These are phyloP conservation scores for Cylas formicarius DNA, from an alignment of 1,140 invertebrate genomes.

Conservation along the genomic window DNA sequence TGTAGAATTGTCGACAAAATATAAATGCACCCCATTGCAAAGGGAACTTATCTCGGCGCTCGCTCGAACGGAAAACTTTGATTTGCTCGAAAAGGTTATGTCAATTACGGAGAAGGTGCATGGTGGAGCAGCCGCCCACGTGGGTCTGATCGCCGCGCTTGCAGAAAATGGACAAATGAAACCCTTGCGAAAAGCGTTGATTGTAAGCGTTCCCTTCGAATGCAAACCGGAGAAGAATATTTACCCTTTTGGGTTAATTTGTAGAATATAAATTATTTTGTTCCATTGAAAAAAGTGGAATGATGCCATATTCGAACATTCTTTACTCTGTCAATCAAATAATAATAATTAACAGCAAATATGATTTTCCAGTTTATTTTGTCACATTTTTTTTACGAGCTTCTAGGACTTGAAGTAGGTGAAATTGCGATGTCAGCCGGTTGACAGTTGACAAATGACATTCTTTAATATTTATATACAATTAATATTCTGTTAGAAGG, in stretches of 20 bases:
- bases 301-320: no score
- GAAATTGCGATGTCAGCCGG: no score
- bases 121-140: constrained; percentile 41
- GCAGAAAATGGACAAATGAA: constrained; percentile 47
- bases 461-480: no score
- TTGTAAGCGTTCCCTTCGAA: constrained; percentile 28
- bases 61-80: constrained; percentile 37
- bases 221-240: not conserved
- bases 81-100: constrained; percentile 42
- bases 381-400: constrained; percentile 2
- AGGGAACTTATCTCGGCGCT: constrained; percentile 47
- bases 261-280: not conserved
- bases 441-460: no score
- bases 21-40: constrained; percentile 48
- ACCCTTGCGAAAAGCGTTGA: constrained; percentile 42
- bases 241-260: not conserved
- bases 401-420: no score
- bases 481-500: no score
- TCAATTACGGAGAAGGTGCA: constrained; percentile 40
- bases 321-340: no score
- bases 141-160: constrained; percentile 45
- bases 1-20: constrained; percentile 36
- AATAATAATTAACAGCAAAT: no score
- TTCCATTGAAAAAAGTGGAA: no score
- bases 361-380: not conserved